A percentile compares a stretch with the other conserved stretches of the same genome.
Conservation (phyloP, 2,797 vertebrate genomes). For the Phrynocephalus forsythii region DNA sequence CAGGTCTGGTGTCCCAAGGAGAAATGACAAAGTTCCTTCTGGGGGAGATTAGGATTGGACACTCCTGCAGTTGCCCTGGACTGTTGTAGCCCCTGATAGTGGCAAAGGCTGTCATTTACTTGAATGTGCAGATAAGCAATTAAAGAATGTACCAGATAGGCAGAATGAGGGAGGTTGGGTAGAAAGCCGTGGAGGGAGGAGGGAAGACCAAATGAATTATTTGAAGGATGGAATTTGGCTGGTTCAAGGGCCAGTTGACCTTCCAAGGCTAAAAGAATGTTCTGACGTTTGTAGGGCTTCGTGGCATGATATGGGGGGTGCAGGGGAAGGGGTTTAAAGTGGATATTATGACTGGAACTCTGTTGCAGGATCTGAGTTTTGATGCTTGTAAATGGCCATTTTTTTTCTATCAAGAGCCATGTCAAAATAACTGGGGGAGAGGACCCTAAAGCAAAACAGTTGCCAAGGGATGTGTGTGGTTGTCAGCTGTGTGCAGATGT, state of each 20-base stretch:
- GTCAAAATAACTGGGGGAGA: not conserved
- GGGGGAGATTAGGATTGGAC: not conserved
- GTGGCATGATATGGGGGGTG: not conserved
- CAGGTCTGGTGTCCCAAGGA: too few species aligned
- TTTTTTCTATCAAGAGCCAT: not conserved
- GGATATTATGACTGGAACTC: not conserved
- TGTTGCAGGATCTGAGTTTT: not conserved
- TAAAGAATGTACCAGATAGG: not conserved
- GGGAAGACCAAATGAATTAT: not conserved
- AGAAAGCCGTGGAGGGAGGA: not conserved
- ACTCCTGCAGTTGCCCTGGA: not conserved
- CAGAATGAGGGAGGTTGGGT: not conserved
- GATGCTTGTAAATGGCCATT: not conserved
- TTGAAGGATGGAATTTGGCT: not conserved
- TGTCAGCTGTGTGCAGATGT: too few species aligned
- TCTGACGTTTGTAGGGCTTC: not conserved
- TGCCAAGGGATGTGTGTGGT: not conserved
- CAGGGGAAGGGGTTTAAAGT: not conserved
- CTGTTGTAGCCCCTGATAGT: not conserved
- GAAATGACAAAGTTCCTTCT: not conserved
- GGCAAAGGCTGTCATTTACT: too few species aligned
- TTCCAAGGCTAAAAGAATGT: not conserved
- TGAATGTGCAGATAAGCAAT: not conserved
- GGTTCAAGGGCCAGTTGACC: not conserved
- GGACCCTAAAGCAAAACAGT: not conserved